Evolutionary conservation across 2,113 vertebrate genomes (phyloP), one percentile per base, ranked within the genome.

Genomic region (Diadophis punctatus): DNA sequence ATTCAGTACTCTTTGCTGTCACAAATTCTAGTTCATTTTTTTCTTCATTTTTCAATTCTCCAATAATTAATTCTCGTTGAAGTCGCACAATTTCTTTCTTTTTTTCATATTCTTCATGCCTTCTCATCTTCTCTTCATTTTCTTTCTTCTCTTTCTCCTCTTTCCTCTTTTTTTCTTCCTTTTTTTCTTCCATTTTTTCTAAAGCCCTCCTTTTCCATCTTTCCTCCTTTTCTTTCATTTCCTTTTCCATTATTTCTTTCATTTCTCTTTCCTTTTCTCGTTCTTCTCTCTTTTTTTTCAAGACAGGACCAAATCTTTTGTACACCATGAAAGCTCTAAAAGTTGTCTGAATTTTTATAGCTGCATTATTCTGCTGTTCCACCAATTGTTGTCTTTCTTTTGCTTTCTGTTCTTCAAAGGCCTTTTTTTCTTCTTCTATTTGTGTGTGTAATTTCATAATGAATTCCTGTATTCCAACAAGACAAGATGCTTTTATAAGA

Each of bases 311-410:
- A 23, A 97, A 98, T 94, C 97, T 97, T 95, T 92, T 97, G 84
- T 56, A 96, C 1, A 94, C 94, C 91, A 96, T 52, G 91, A 97
- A 97, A 88, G 97, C 96, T 96, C 97, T 97, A 92, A 98, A 96
- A 80, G 89, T 97, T 94, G 98, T 95, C 96, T 99, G 98, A 88
- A 99, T 98, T 97, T 96, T 98, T 87, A 97, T 92, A 88, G 98
- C 98, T 88, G 98, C 98, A 92, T 27, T 92, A 95, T 95, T 92
- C 27, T 53, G 87, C 22, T 95, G 55, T 90, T 98, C 94, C 92
- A 95, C 87, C 91, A 96, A 55, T 52, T 43, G 95, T 39, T 90
- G 94, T 74, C 88, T 95, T 95, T 98, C 95, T 96, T 97, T 95
- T 93, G 97, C 94, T 95, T 98, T 97, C 84, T 98, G 94, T 43